Evolutionary conservation across 2,888 invertebrate species (phyloP).

Genomic region (Unio pictorum): DNA sequence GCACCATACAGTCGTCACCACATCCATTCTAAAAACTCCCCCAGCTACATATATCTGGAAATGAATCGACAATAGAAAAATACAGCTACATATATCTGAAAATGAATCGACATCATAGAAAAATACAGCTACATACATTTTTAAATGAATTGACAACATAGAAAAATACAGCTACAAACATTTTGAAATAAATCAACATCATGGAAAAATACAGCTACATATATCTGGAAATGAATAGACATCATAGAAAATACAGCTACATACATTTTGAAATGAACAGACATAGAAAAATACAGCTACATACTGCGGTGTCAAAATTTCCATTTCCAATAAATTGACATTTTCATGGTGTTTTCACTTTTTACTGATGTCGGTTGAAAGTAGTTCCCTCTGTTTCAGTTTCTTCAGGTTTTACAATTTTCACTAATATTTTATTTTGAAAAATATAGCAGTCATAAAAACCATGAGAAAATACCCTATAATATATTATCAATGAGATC

Average conservation of each 20-base stretch:
- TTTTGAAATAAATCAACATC: neutral
- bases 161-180: neutral
- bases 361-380: neutral
- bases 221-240: constrained; percentile 25
- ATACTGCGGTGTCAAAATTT: neutral
- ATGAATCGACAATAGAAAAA: neutral
- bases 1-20: constrained; percentile 37
- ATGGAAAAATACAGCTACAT: constrained; percentile 18
- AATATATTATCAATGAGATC: too few species aligned
- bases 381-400: too few species aligned
- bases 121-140: too few species aligned
- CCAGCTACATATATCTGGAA: constrained; percentile 40
- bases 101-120: neutral
- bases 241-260: neutral
- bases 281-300: neutral
- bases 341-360: neutral
- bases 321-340: neutral
- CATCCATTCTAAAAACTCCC: constrained; percentile 18
- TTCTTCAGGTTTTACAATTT: too few species aligned
- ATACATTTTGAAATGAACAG: too few species aligned
- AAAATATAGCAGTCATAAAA: too few species aligned
- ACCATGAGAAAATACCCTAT: too few species aligned
- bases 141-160: too few species aligned
- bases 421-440: too few species aligned
- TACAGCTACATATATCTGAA: constrained; percentile 37